phyloP scores from a whole-genome alignment of 2,797 vertebrate genomes.

The Pseudotriccus pelzelni region DNA sequence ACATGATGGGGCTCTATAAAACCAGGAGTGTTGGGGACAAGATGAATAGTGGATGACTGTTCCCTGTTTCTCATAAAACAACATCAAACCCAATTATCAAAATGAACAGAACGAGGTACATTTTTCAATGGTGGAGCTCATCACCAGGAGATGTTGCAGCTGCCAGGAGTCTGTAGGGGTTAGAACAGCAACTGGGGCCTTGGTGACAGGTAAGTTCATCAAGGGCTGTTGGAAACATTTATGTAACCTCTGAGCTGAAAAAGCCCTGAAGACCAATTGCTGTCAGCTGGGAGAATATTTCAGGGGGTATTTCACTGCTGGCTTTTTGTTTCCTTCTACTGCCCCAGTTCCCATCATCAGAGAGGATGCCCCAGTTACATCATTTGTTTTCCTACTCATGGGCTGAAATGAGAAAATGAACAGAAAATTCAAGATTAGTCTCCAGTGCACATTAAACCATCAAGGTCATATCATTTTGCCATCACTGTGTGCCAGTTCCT shows the following conservation, averaged over 20 bases:
- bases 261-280: neutral
- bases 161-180: neutral
- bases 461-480: neutral
- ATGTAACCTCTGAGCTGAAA: neutral
- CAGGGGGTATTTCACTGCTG: neutral
- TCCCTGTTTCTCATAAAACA: neutral
- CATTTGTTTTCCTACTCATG: neutral
- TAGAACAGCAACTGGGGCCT: neutral
- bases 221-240: neutral
- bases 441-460: neutral
- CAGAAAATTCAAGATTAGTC: neutral
- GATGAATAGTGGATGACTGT: neutral
- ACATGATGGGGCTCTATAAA: neutral
- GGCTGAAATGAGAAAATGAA: neutral
- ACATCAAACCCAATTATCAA: neutral
- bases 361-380: neutral
- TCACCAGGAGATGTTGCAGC: neutral
- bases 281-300: neutral
- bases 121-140: neutral
- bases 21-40: neutral
- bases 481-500: neutral
- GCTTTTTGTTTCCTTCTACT: neutral
- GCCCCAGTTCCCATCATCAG: neutral
- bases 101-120: neutral
- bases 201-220: neutral